Base-by-base conservation (phyloP, 2,113 vertebrate species). In the Istiophorus platypterus region DNA sequence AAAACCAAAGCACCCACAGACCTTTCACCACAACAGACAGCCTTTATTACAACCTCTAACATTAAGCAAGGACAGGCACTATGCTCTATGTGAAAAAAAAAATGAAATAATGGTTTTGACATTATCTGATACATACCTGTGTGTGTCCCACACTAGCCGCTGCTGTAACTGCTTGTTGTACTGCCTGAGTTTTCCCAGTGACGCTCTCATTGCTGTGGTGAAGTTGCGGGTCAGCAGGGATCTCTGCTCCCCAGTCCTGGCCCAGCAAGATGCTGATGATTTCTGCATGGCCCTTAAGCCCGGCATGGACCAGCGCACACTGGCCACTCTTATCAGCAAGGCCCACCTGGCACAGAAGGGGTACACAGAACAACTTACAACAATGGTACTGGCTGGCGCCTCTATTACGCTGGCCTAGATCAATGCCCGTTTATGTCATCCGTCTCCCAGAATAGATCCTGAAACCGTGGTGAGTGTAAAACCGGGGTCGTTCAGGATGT, bases 301-400 rank as follows among this genome's bases (percentile, higher is more conserved):
- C 98, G 0, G 97, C 96, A 4, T 99, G 98, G 29, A 99, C 96
- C 78, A 98, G 89, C 0, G 98, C 95, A 47, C 98, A 99, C 85
- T 99, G 98, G 76, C 97, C 96, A 26, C 95, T 99, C 95, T 98
- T 99, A 95, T 99, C 98, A 62, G 96, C 85, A 7, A 91, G 95
- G 84, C 97, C 96, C 85, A 97, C 95, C 98, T 99, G 92, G 69
- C 63, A 79, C 51, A 84, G 63, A 83, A 83, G 82, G 80, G 77
- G 51, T 4, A 83, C 73, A 86, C 71, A 83, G 65, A 80, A 76
- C 80, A 68, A 87, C 85, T 88, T 82, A 87, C 22, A 62, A 73
- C 45, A 64, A 84, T 63, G 72, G 34, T 66, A 26, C 81, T 64
- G 72, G 65, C 34, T 18, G 18, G 47, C 34, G 69, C 72, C 66